Evolutionary conservation across 2,113 vertebrate genomes (phyloP).

Genomic region (Spheniscus mendiculus): DNA sequence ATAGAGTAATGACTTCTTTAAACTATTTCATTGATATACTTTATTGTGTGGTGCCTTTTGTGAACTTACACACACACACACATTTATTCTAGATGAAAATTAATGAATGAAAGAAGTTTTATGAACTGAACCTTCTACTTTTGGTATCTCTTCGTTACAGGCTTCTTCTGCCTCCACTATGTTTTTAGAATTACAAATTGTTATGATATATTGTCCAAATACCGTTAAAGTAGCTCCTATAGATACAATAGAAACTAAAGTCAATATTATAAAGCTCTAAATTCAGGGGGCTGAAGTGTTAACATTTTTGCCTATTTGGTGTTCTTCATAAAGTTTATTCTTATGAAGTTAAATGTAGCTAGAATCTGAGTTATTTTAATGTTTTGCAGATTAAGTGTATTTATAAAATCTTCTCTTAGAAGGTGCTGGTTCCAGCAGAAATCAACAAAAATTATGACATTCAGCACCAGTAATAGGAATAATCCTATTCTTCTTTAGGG

Average conservation of each 20-base stretch:
- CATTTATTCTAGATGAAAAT: neutral
- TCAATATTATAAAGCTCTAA: conserved; percentile 18
- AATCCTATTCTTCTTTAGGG: neutral
- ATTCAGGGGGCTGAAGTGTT: conserved; percentile 26
- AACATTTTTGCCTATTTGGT: neutral
- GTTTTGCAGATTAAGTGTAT: neutral
- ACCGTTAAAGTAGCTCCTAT: conserved; percentile 7
- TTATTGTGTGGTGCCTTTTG: neutral
- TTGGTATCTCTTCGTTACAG: neutral
- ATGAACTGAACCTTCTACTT: neutral
- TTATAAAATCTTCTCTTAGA: neutral
- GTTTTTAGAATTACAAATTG: conserved; percentile 29
- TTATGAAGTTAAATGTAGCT: neutral
- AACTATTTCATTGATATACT: neutral
- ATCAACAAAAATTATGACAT: neutral
- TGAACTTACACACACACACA: neutral
- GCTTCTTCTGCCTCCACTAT: neutral
- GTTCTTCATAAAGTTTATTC: conserved; percentile 9
- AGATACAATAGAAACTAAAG: conserved; percentile 38
- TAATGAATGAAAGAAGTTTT: neutral
- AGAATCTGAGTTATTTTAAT: conserved; percentile 16
- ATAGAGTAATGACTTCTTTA: neutral
- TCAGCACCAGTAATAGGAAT: neutral
- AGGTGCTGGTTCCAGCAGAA: neutral
- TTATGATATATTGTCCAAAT: conserved; percentile 5